Evolutionary conservation across 2,888 invertebrate species (phyloP), one percentile per base, ranked within the genome.

Genomic region (Tolmerus cingulatus): DNA sequence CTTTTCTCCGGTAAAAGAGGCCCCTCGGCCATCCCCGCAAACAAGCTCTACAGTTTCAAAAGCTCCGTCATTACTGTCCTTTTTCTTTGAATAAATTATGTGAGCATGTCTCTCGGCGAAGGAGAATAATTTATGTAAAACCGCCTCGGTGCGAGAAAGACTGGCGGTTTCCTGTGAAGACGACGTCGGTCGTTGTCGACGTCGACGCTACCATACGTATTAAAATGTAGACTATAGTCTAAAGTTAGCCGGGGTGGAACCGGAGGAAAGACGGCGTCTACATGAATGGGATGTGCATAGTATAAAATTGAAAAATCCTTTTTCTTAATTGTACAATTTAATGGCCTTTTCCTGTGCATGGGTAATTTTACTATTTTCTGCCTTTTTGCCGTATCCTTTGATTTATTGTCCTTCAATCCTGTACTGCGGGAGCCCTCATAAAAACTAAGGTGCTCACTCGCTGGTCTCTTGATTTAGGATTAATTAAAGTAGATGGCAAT

Each of bases 51-150:
- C 23, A 51, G n/a, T 23, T 23, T 66, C 23, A 66, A 66, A 66
- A 27, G 66, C 66, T 66, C 66, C 66, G 66, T 66, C 66, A 66
- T 23, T 66, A 66, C 66, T 66, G 27, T 66, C 77, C 77, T 77
- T 40, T 77, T 40, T 77, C 19, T 30, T 40, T 77, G 77, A 77
- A 77, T 77, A 77, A 77, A 37, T 77, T 37, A 77, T 77, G 77
- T 66, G 66, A 66, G 55, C 23, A 66, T 66, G 66, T 19, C 66
- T 66, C 40, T 77, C n/a, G 77, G 19, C 37, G 34, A 19, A 77
- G 77, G 37, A 34, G 40, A n/a, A 77, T 77, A 77, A 77, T 34
- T 77, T 77, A 77, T 77, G 77, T 77, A 77, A 77, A 77, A 40
- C 16, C 77, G 77, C 77, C 14, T 40, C 40, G 27, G 30, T 30